Evolutionary conservation across 1,140 invertebrate species (phyloP), one percentile per base, ranked within the genome.

Genomic region (Habropoda laboriosa): DNA sequence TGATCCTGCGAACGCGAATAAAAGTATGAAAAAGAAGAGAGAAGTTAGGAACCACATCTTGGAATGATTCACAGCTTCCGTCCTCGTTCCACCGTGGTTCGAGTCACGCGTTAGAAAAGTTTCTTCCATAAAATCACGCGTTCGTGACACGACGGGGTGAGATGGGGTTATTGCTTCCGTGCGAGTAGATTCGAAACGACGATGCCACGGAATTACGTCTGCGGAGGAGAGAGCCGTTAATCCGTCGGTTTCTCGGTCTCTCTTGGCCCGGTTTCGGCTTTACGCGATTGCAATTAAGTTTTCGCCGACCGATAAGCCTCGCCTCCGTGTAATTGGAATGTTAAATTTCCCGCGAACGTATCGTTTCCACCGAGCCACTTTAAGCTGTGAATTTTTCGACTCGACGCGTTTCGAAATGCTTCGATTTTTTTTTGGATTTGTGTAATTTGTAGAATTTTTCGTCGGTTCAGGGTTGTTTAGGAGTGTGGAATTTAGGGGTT

Each of bases 201-300:
- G 30, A 27, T 24, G 12, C 21, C 21, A 40, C 47, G 70, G 66
- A 55, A 78, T 83, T 81, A 70, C 64, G 58, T 81, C 58, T 42
- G 27, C 6, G 40, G 35, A 40, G 38, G 61, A 58, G 79, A 73
- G 73, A 72, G 53, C 79, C 51, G n/a, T n/a, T 73, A 73, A 79
- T 66, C 51, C 67, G 40, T 45, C 64, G 47, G 47, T 70, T 49
- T 51, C 38, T 10, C 27, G 64, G 4, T 5, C 10, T 3, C 18
- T 16, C 16, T 3, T 32, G 6, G 27, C 21, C 45, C 12, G 40
- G 61, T 68, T 72, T 38, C 64, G 5, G 24, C 35, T 45, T 71
- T 76, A 68, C 78, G 58, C 60, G 61, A 72, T 78, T 72, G 82
- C 83, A 81, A 84, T 86, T 86, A 84, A 81, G 78, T 75, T 85